Percentiles rank a stretch among this genome's conserved stretches.
phyloP scores from a whole-genome alignment of 2,113 vertebrate species.

The Aptenodytes forsteri region DNA sequence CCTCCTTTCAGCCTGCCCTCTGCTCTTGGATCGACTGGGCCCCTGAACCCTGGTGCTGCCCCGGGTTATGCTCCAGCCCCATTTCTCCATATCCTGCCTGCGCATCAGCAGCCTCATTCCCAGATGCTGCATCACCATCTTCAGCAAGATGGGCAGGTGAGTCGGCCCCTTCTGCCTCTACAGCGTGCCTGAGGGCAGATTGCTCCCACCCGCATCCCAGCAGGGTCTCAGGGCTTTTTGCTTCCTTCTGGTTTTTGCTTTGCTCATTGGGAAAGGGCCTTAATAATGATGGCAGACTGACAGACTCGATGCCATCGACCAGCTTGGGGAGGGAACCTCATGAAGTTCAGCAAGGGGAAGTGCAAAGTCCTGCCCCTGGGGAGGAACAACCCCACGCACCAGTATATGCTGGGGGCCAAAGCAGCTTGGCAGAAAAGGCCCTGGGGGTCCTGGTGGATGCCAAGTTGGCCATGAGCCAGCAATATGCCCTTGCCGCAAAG shows the following conservation, averaged over 20 bases:
- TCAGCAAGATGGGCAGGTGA: slow-evolving; percentile 81
- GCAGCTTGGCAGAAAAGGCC: background rate
- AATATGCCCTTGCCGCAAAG: background rate
- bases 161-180: background rate
- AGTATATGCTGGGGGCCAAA: background rate
- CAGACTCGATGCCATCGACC: background rate
- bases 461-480: background rate
- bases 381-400: background rate
- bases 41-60: slow-evolving; percentile 88
- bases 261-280: background rate
- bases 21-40: slow-evolving; percentile 87
- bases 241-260: background rate
- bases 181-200: too few relatives aligned
- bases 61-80: slow-evolving; percentile 89
- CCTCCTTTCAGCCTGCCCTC: slow-evolving; percentile 95
- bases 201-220: background rate
- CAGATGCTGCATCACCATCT: slow-evolving; percentile 93
- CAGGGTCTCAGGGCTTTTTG: background rate
- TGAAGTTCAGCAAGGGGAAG: background rate
- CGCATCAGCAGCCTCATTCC: slow-evolving; percentile 95
- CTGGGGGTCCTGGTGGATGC: background rate
- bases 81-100: slow-evolving; percentile 91
- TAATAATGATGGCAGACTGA: background rate
- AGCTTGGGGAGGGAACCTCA: background rate
- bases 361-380: background rate